A percentile compares a stretch with the other conserved stretches of the same genome.
phyloP scores from a whole-genome alignment of 2,113 vertebrate species.

The Pelusios castaneus region DNA sequence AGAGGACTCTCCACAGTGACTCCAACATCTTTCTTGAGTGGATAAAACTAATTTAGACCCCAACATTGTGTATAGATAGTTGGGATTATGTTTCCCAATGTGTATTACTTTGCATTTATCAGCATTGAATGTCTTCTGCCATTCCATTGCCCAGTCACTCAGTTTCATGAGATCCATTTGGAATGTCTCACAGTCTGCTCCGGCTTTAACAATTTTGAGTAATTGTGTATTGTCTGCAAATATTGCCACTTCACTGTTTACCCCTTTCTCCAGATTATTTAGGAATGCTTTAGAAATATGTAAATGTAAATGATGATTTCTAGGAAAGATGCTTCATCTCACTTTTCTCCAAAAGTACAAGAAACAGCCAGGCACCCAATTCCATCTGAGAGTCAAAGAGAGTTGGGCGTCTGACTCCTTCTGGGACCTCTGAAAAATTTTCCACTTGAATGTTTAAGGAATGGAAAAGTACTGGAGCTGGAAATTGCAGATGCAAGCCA shows the following conservation, averaged over 20 bases:
- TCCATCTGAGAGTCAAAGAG: not conserved
- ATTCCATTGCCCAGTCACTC: not conserved
- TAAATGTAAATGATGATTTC: not conserved
- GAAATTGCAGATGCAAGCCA: not conserved
- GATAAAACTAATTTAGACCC: too few relatives aligned
- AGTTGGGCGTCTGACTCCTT: not conserved
- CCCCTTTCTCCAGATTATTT: not conserved
- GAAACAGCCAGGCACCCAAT: not conserved
- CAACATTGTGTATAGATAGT: too few relatives aligned
- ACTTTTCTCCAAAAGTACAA: not conserved
- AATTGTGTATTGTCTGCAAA: not conserved
- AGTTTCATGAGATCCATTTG: not conserved
- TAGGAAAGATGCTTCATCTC: not conserved
- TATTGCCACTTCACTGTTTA: not conserved
- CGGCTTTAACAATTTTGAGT: not conserved
- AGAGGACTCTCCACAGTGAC: too few relatives aligned
- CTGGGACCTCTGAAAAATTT: not conserved
- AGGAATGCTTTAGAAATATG: not conserved
- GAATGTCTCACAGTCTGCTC: not conserved
- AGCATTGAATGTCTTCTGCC: not conserved
- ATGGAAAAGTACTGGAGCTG: not conserved
- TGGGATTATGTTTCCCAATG: not conserved
- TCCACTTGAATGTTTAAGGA: not conserved
- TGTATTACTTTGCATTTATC: not conserved
- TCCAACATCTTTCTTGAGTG: too few relatives aligned